Conservation (phyloP, 2,113 vertebrate species). For the Crypturellus undulatus region DNA sequence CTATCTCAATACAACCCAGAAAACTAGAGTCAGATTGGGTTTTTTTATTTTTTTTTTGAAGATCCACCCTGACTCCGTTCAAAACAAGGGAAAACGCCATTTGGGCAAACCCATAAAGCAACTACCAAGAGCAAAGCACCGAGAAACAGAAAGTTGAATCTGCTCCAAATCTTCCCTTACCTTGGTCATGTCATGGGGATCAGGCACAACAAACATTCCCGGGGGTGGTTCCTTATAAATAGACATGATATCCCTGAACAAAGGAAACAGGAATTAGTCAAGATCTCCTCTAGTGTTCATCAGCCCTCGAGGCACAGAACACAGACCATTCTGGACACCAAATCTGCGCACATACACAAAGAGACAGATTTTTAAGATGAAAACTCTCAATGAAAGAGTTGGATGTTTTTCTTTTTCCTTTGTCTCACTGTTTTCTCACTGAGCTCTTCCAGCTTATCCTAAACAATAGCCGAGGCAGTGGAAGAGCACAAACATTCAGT, state of each 20-base stretch:
- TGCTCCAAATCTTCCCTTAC: slow-evolving; percentile 74
- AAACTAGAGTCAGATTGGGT: not conserved
- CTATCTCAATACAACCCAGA: not conserved
- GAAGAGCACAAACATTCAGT: not conserved
- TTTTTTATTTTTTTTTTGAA: not conserved
- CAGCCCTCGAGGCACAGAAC: fast-evolving
- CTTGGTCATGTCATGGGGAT: slow-evolving; percentile 99
- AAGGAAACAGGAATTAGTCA: slow-evolving; percentile 27
- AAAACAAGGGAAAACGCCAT: fast-evolving
- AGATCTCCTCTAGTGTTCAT: not conserved
- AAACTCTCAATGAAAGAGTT: not conserved
- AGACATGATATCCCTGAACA: slow-evolving; percentile 96
- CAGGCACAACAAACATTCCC: slow-evolving; percentile 98
- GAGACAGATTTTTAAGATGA: not conserved
- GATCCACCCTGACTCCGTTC: not conserved
- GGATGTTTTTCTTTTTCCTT: not conserved
- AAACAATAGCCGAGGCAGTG: fast-evolving
- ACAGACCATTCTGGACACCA: not conserved
- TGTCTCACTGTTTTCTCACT: not conserved
- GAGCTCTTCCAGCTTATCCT: not conserved
- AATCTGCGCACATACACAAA: not conserved
- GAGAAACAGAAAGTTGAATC: not conserved
- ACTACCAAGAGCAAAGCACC: not conserved
- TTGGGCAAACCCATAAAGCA: not conserved
- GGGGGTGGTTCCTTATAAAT: slow-evolving; percentile 99